Conservation (phyloP, 1,140 invertebrate genomes). For the Macrobrachium rosenbergii region DNA sequence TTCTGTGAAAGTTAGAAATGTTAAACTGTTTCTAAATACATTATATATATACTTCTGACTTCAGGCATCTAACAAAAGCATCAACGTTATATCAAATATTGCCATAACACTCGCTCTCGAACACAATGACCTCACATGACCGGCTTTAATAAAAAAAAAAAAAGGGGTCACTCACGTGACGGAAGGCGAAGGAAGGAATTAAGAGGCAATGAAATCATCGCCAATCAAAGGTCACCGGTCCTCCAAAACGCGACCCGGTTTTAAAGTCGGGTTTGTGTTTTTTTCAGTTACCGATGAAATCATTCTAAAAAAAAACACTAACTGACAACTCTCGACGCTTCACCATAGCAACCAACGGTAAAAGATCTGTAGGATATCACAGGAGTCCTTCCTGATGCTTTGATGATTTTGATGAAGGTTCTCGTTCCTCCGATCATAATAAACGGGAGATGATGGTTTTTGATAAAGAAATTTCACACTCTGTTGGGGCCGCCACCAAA, state of each 20-base stretch:
- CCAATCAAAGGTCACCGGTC: too few relatives aligned
- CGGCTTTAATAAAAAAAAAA: background rate
- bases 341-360: slow-evolving; percentile 47
- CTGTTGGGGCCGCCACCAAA: slow-evolving; percentile 21
- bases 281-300: background rate
- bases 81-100: background rate
- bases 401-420: slow-evolving; percentile 53
- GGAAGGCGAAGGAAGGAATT: slow-evolving; percentile 35
- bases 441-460: slow-evolving; percentile 47
- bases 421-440: slow-evolving; percentile 52
- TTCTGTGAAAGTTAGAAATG: background rate
- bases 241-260: too few relatives aligned
- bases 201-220: background rate
- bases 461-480: slow-evolving; percentile 63
- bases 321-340: slow-evolving; percentile 34
- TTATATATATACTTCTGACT: background rate
- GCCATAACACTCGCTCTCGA: too few relatives aligned
- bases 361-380: slow-evolving; percentile 29
- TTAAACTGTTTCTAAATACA: background rate
- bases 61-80: background rate
- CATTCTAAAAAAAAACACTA: background rate
- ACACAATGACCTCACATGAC: slow-evolving; percentile 34
- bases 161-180: slow-evolving; percentile 33
- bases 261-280: too few relatives aligned
- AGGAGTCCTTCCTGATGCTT: background rate